These are phyloP conservation scores for Paedocypris sp. DNA, from an alignment of 2,113 vertebrate species.

Conservation along the genomic window DNA sequence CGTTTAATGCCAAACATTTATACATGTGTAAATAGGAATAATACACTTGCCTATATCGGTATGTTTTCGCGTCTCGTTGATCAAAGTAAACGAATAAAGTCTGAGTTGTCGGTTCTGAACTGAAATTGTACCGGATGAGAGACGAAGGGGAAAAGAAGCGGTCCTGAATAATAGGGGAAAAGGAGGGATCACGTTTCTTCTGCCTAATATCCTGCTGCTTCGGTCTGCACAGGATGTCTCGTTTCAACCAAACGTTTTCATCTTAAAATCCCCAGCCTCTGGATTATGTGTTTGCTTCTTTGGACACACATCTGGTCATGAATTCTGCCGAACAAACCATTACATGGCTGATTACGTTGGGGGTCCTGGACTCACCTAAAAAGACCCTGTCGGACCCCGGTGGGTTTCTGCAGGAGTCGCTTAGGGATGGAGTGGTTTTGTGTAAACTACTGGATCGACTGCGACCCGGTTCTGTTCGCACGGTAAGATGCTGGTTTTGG, in stretches of 20 bases:
- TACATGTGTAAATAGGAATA: too few species aligned
- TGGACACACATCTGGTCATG: slow-evolving; percentile 47
- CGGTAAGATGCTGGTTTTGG: slow-evolving; percentile 55
- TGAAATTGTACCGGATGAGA: slow-evolving; percentile 52
- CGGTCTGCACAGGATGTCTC: background rate
- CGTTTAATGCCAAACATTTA: too few species aligned
- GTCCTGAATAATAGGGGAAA: slow-evolving; percentile 50
- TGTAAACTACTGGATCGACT: slow-evolving; percentile 82
- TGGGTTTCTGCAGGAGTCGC: slow-evolving; percentile 75
- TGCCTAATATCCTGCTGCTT: slow-evolving; percentile 21
- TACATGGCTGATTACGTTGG: slow-evolving; percentile 90
- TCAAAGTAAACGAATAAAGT: slow-evolving; percentile 1
- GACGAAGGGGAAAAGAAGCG: slow-evolving; percentile 30
- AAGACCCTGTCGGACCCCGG: slow-evolving; percentile 84
- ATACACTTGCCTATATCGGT: too few species aligned
- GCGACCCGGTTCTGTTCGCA: slow-evolving; percentile 74
- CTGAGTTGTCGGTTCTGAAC: slow-evolving; percentile 37
- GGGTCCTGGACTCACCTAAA: slow-evolving; percentile 88
- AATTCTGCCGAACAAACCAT: slow-evolving; percentile 89
- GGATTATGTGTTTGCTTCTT: background rate
- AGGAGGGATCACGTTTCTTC: slow-evolving; percentile 45
- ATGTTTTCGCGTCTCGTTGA: background rate
- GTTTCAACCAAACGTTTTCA: background rate
- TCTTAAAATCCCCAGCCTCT: too few species aligned
- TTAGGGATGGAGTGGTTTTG: slow-evolving; percentile 81